Conservation (phyloP, 2,888 invertebrate genomes). For the Micoletzkya japonica region DNA sequence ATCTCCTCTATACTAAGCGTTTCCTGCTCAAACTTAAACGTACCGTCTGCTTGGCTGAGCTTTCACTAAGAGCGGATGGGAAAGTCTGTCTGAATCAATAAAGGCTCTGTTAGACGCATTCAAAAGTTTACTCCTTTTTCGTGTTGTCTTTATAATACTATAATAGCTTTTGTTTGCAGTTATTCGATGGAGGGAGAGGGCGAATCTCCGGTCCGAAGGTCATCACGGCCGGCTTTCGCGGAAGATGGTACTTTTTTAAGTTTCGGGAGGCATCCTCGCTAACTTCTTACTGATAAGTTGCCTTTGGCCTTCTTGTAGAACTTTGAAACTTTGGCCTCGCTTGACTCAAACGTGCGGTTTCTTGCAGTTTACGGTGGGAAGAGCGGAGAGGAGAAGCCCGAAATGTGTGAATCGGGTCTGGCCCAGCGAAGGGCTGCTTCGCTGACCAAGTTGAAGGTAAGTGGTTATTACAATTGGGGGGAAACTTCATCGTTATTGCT, state of each 20-base stretch:
- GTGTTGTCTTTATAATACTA: no score
- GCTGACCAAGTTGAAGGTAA: constrained; percentile 60
- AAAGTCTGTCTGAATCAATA: no score
- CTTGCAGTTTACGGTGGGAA: constrained; percentile 51
- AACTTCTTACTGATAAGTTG: not conserved
- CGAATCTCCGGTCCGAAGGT: constrained; percentile 5
- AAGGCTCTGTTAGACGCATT: no score
- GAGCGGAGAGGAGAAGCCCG: constrained; percentile 35
- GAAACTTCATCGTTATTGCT: no score
- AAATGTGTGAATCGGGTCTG: constrained; percentile 55
- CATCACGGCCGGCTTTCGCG: constrained; percentile 54
- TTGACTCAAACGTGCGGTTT: not conserved
- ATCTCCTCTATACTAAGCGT: no score
- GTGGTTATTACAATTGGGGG: no score
- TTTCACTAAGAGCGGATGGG: no score
- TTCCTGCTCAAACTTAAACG: no score
- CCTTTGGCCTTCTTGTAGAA: not conserved
- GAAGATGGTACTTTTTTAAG: constrained; percentile 46
- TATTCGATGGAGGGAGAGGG: constrained; percentile 18
- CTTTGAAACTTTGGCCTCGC: constrained; percentile 8
- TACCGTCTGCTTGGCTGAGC: no score
- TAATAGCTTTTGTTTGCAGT: no score
- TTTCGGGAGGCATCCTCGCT: no score
- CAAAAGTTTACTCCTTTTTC: no score
- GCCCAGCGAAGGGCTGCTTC: constrained; percentile 57